Evolutionary conservation across 2,797 vertebrate species (phyloP).

Genomic region (Euthynnus affinis): DNA sequence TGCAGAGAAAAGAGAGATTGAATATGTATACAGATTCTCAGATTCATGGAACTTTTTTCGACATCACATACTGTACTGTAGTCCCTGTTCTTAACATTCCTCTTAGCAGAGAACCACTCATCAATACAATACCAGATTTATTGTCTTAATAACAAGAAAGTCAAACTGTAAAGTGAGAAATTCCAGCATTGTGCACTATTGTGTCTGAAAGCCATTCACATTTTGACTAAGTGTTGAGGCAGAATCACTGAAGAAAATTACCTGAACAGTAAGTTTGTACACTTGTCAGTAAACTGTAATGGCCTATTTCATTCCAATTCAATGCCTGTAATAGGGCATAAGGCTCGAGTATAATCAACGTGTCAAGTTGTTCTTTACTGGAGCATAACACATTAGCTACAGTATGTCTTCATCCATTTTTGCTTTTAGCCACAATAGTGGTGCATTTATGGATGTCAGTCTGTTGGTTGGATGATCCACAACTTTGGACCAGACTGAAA

Average conservation of each 20-base stretch:
- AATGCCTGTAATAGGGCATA: background rate
- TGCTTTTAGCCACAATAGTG: background rate
- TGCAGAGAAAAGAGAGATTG: background rate
- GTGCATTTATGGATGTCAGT: background rate
- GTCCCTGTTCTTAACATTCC: conserved; percentile 29
- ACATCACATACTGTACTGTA: background rate
- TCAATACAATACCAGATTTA: conserved; percentile 16
- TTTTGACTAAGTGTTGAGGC: background rate
- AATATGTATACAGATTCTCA: conserved; percentile 17
- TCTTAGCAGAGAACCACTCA: background rate
- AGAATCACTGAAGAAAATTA: background rate
- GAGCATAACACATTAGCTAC: background rate
- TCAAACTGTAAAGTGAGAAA: conserved; percentile 34
- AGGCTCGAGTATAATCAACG: background rate
- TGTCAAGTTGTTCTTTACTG: background rate
- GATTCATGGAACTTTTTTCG: conserved; percentile 11
- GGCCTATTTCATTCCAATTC: background rate
- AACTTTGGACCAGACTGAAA: background rate
- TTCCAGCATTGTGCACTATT: conserved; percentile 2
- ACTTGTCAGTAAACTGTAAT: background rate
- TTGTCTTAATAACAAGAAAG: conserved; percentile 19
- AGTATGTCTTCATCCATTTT: background rate
- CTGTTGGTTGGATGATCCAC: too few relatives aligned
- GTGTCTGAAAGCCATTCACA: background rate
- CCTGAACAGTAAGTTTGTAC: background rate